Conservation (phyloP, 2,888 invertebrate genomes). For the Drosophila histrio region DNA sequence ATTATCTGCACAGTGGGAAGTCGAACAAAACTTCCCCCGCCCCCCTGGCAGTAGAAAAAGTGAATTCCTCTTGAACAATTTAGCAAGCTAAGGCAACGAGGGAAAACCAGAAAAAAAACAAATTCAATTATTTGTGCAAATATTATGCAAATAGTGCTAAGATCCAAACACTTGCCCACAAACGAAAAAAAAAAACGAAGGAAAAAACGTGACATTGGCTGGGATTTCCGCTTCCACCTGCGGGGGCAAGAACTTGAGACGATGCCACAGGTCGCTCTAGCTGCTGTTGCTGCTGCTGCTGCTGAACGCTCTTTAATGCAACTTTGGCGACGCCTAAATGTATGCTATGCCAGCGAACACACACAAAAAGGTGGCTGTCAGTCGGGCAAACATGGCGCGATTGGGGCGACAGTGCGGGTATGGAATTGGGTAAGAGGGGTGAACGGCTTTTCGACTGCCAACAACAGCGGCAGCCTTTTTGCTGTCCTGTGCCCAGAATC, state of each 20-base stretch:
- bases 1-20: slow-evolving; percentile 55
- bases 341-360: slow-evolving; percentile 27
- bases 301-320: slow-evolving; percentile 51
- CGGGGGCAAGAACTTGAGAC: slow-evolving; percentile 5
- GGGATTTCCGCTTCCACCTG: slow-evolving; percentile 12
- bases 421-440: background rate
- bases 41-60: slow-evolving; percentile 25
- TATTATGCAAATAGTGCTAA: slow-evolving; percentile 79
- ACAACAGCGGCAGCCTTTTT: slow-evolving; percentile 55
- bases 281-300: too few relatives aligned
- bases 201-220: slow-evolving; percentile 63
- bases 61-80: slow-evolving; percentile 37
- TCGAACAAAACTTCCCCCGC: slow-evolving; percentile 35
- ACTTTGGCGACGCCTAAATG: slow-evolving; percentile 47
- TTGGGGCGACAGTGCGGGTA: background rate
- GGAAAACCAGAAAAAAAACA: slow-evolving; percentile 35
- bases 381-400: slow-evolving; percentile 6
- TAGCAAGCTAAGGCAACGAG: slow-evolving; percentile 12
- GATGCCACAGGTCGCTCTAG: slow-evolving; percentile 51
- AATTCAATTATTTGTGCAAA: slow-evolving; percentile 83
- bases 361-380: slow-evolving; percentile 23
- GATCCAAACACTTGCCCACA: slow-evolving; percentile 31
- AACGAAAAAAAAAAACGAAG: background rate
- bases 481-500: slow-evolving; percentile 49
- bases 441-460: slow-evolving; percentile 28